phyloP scores from a whole-genome alignment of 2,888 invertebrate species.

The Melinopterus prodromus region DNA sequence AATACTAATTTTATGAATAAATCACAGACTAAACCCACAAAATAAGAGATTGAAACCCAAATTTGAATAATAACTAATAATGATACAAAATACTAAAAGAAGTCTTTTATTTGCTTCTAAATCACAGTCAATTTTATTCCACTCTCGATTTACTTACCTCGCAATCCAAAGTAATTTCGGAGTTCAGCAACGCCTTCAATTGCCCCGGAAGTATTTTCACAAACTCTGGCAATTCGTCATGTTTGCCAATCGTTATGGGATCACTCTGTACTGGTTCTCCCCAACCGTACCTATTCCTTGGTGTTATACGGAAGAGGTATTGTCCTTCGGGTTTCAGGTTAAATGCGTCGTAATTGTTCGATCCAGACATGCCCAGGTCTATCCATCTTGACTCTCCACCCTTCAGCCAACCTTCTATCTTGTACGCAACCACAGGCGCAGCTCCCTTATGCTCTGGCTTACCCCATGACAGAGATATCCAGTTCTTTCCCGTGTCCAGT shows the following conservation, averaged over 20 bases:
- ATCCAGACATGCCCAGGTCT: slow-evolving; percentile 81
- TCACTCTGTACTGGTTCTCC: slow-evolving; percentile 77
- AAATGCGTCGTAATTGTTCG: slow-evolving; percentile 84
- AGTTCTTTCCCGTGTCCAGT: slow-evolving; percentile 84
- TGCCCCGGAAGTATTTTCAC: slow-evolving; percentile 78
- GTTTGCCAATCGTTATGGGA: slow-evolving; percentile 71
- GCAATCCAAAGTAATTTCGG: slow-evolving; percentile 74
- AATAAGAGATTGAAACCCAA: too few relatives aligned
- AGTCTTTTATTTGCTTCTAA: too few relatives aligned
- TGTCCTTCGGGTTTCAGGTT: slow-evolving; percentile 80
- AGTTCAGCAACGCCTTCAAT: slow-evolving; percentile 75
- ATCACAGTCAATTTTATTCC: too few relatives aligned
- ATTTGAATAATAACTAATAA: too few relatives aligned
- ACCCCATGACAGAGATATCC: slow-evolving; percentile 86
- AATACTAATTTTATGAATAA: too few relatives aligned
- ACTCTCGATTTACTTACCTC: slow-evolving; percentile 69
- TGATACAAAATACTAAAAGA: too few relatives aligned
- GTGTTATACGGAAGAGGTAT: slow-evolving; percentile 88
- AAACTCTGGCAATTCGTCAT: slow-evolving; percentile 80
- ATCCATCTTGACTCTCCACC: slow-evolving; percentile 84
- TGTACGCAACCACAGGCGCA: slow-evolving; percentile 83
- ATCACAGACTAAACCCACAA: too few relatives aligned
- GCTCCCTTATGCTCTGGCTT: slow-evolving; percentile 74
- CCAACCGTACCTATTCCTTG: slow-evolving; percentile 90
- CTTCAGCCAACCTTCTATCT: slow-evolving; percentile 81